Conservation (phyloP, 2,113 vertebrate species). For the Miniopterus natalensis region DNA sequence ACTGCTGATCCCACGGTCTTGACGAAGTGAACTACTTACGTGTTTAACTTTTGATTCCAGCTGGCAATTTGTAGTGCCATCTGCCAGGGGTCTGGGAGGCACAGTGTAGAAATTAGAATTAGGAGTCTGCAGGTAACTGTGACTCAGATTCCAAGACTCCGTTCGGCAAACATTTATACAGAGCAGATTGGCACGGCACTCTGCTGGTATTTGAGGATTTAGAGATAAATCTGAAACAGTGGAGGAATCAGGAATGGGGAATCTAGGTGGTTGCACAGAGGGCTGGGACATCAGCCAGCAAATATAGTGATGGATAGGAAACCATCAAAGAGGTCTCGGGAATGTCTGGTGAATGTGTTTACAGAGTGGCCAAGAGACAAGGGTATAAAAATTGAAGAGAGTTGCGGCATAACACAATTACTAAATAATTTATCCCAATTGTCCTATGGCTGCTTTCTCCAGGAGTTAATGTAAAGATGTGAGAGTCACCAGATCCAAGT, state of each 20-base stretch:
- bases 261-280: background rate
- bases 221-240: background rate
- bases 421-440: background rate
- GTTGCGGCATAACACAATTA: background rate
- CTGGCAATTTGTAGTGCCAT: slow-evolving; percentile 44
- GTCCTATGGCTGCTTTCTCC: background rate
- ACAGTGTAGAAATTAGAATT: slow-evolving; percentile 63
- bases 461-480: background rate
- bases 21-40: slow-evolving; percentile 26
- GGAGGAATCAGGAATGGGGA: background rate
- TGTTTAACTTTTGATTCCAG: slow-evolving; percentile 63
- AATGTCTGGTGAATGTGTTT: background rate
- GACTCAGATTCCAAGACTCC: slow-evolving; percentile 37
- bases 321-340: background rate
- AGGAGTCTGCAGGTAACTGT: slow-evolving; percentile 56
- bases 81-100: slow-evolving; percentile 55
- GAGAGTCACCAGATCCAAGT: background rate
- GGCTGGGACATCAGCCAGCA: background rate
- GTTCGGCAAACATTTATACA: slow-evolving; percentile 42
- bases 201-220: background rate
- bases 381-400: background rate
- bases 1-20: background rate
- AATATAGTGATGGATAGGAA: background rate
- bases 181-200: background rate
- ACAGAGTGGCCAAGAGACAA: background rate